Evolutionary conservation across 2,113 vertebrate genomes (phyloP), one percentile per base, ranked within the genome.

Genomic region (Spilogale gracilis): DNA sequence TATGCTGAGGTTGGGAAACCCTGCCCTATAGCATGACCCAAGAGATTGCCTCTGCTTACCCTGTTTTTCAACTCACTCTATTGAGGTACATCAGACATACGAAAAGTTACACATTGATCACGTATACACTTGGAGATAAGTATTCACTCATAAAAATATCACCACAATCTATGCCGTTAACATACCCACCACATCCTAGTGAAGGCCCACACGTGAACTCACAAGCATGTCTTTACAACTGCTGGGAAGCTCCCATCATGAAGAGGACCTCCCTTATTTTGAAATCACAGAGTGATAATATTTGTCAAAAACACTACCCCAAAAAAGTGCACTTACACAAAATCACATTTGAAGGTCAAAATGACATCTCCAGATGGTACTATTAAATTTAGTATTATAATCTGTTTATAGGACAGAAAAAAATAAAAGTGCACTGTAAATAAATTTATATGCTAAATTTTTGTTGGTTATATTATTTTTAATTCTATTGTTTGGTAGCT

Each of bases 381-480:
- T 76, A 78, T 82, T 87, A 65, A 21, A 81, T 45, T 32, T 78
- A 94, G 10, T 81, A 92, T 95, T 80, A 23, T 88, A 76, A 79
- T 74, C 3, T 67, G 48, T 23, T 94, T 89, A 94, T 82, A 69
- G n/a, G 48, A 61, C 20, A 84, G n/a, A 32, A 93, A 92, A 4
- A 73, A 88, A 92, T 43, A 14, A 61, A 85, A 89, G 9, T 5
- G 13, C 18, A 76, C 0, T n/a, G 10, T 18, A 81, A 93, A 52
- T 92, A 73, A 69, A 65, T 32, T n/a, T 88, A 43, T 13, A 45
- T 60, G 43, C 1, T 48, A 10, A 87, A 84, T 23, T 92, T 91
- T 76, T 71, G 63, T 80, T 89, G n/a, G 6, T 63, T 89, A 18
- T 67, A 21, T 80, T 48, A 93, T 80, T 93, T 82, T 86, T 32